Conservation (phyloP, 2,888 invertebrate genomes). For the Bruchidius siliquastri region DNA sequence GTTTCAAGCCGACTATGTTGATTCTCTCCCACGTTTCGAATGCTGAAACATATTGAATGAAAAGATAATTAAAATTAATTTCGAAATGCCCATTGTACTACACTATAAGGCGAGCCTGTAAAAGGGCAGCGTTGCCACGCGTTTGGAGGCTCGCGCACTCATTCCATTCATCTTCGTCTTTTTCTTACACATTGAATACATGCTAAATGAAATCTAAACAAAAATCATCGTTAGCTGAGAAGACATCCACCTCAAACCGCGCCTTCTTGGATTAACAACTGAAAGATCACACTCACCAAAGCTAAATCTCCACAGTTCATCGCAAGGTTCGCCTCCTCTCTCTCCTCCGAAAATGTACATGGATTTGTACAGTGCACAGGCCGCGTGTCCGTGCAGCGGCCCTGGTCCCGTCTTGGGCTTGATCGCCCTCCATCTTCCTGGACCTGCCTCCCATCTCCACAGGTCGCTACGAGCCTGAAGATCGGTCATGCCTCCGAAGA, state of each 20-base stretch:
- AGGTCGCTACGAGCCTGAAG: conserved; percentile 54
- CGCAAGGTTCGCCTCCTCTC: conserved; percentile 62
- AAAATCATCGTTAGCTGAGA: too few relatives aligned
- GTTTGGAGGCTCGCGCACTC: too few relatives aligned
- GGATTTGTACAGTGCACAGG: conserved; percentile 69
- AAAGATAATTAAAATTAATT: too few relatives aligned
- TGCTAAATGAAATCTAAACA: too few relatives aligned
- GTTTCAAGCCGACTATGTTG: conserved; percentile 56
- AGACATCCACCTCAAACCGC: too few relatives aligned
- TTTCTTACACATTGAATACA: too few relatives aligned
- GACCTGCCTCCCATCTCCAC: conserved; percentile 38
- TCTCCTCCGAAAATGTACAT: conserved; percentile 81
- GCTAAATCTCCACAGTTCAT: conserved; percentile 80
- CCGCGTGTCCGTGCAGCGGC: conserved; percentile 72
- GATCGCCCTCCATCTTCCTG: conserved; percentile 61
- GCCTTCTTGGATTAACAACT: too few relatives aligned
- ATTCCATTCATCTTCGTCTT: too few relatives aligned
- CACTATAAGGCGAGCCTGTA: too few relatives aligned
- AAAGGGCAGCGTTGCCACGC: too few relatives aligned
- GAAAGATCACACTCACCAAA: conserved; percentile 72
- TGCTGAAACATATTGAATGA: conserved; percentile 46
- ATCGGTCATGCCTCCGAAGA: conserved; percentile 86
- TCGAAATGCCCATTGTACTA: too few relatives aligned
- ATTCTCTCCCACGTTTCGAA: conserved; percentile 75
- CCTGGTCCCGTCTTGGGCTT: conserved; percentile 63